Base-by-base conservation (phyloP, 2,113 vertebrate genomes). In the Trematomus loennbergii region DNA sequence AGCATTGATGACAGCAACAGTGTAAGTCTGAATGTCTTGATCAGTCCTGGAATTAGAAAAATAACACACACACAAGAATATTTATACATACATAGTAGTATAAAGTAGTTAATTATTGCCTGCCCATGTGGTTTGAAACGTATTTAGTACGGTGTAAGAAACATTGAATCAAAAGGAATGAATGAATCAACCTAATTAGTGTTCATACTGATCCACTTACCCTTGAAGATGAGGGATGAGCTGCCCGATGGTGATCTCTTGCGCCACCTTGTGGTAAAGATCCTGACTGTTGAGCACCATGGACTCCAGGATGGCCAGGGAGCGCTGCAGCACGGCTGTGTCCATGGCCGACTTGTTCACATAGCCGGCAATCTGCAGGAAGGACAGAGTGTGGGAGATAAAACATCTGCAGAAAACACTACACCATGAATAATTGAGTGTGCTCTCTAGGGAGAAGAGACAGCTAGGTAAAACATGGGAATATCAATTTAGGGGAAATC, bases 201-300 rank as follows among this genome's bases (percentile, higher is more conserved):
- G 3, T n/a, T 62, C 6, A 13, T 12, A 29, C 13, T 15, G 68
- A 16, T 17, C 69, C 46, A 3, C 95, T 94, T 88, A 99, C 98
- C 98, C 97, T 85, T 99, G 97, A 18, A 99, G 96, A 81, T 98
- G 98, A 9, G 97, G 97, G 68, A 99, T 98, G 73, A 99, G 96
- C 75, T 99, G 98, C 48, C 98, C 98, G 18, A 99, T 99, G n/a
- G 98, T 99, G 89, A 99, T 99, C 94, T 99, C 98, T 80, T 99
- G 98, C 0, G 98, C 98, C 94, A 99, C 98, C 88, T 99, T 99
- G 94, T 99, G 97, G 94, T 99, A 99, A 29, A 99, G 96, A 88
- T 99, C 97, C 5, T 99, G 97, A 83, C 98, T 99, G 65, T 99
- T 99, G 81, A 99, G 96, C 84, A 99, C 98, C 98, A 99, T 99